Base-by-base conservation (phyloP, 2,797 vertebrate species). In the Cyclura pinguis region DNA sequence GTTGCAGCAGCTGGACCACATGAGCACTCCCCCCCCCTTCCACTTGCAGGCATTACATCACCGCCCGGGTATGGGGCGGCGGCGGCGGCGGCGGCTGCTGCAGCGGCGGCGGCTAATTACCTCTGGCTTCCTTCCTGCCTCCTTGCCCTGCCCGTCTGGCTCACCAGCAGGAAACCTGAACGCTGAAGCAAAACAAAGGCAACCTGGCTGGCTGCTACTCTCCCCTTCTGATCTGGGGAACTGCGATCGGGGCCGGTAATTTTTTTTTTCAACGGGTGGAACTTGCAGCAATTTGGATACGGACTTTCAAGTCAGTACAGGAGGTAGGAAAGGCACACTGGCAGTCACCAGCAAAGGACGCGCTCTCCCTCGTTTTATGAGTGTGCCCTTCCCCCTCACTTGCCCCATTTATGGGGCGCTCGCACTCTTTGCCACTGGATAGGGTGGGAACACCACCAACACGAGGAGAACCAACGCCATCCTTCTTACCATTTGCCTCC, bases 31-130 rank as follows among this genome's bases (percentile, higher is more conserved):
- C 42, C 87, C 24, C 14, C 16, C 47, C 57, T 38, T 38, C 80
- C 62, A 83, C 69, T 73, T 86, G 91, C 80, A 78, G 88, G 80
- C 88, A 87, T 92, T 29, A 92, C 91, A 87, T 92, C 91, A 92
- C 73, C 91, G 14, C 29, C 24, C 42, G 88, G 80, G 59, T 5
- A 20, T 6, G 42, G 84, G 7, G 74, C 50, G 7, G 59, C 24
- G 27, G 62, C 62, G 7, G 74, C 50, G 7, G 59, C 24, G 13
- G 62, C 62, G 50, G 69, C 67, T 47, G 74, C 85, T 20, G 64
- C 81, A 8, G 50, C 4, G 6, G 10, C 78, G 1, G 62, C 88
- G 20, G 73, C 69, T 72, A 78, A 87, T 87, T 87, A 72, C 88
- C 85, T 87, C 64, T 72, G 88, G 59, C 84, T 92, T 89, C 84